Conservation (phyloP, 2,888 invertebrate species). For the Mongoloraphidia duomilia region DNA sequence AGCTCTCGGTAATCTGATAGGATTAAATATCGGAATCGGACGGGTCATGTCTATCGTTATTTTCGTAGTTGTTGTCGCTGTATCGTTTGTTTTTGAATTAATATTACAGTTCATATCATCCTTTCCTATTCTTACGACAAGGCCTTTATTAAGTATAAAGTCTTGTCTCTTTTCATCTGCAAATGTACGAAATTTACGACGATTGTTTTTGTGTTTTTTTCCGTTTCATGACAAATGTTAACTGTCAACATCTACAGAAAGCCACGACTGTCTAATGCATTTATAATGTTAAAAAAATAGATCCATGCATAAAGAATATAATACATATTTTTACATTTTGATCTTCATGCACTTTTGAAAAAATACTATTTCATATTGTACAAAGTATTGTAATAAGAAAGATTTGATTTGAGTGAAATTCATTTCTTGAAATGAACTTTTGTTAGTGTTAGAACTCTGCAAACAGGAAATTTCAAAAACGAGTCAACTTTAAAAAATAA, state of each 20-base stretch:
- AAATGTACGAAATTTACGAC: slow-evolving; percentile 8
- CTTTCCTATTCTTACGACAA: slow-evolving; percentile 30
- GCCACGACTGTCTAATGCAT: too few relatives aligned
- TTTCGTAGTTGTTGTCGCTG: slow-evolving; percentile 26
- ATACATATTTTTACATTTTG: too few relatives aligned
- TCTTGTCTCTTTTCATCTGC: slow-evolving; percentile 26
- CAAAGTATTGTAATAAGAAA: too few relatives aligned
- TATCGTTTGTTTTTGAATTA: slow-evolving; percentile 25
- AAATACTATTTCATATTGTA: too few relatives aligned
- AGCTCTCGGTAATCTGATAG: slow-evolving; percentile 19
- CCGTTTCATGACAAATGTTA: too few relatives aligned
- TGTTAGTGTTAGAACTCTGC: too few relatives aligned
- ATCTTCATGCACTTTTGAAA: too few relatives aligned
- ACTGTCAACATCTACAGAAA: too few relatives aligned
- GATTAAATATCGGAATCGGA: slow-evolving; percentile 1
- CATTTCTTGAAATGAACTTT: too few relatives aligned
- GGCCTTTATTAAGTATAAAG: slow-evolving; percentile 26
- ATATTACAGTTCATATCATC: slow-evolving; percentile 9
- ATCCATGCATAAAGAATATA: slow-evolving; percentile 1
- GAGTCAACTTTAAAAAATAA: too few relatives aligned
- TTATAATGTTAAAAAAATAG: slow-evolving; percentile 9
- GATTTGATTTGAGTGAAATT: too few relatives aligned
- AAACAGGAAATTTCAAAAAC: too few relatives aligned
- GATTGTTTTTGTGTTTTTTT: neutral
- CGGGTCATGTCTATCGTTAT: slow-evolving; percentile 3